Evolutionary conservation across 2,797 vertebrate genomes (phyloP).

Genomic region (Paedocypris micromegethes): DNA sequence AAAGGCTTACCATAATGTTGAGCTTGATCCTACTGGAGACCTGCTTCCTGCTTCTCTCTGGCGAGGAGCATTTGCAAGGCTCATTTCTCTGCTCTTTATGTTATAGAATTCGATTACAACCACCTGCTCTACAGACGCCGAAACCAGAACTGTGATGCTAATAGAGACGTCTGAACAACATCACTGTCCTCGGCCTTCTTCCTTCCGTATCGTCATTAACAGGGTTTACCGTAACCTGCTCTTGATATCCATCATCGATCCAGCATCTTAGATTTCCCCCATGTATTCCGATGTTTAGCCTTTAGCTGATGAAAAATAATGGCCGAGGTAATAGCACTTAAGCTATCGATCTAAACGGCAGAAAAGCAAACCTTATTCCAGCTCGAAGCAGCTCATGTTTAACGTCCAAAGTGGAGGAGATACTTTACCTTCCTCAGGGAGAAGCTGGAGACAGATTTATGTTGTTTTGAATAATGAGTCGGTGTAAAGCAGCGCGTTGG

Average conservation of each 20-base stretch:
- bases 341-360: not conserved
- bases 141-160: slow-evolving; percentile 9
- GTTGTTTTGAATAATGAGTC: not conserved
- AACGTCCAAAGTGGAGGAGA: not conserved
- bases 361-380: not conserved
- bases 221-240: not conserved
- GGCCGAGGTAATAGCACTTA: not conserved
- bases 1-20: too few species aligned
- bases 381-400: slow-evolving; percentile 10
- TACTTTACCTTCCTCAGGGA: slow-evolving; percentile 5
- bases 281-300: slow-evolving; percentile 2
- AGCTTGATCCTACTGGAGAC: too few species aligned
- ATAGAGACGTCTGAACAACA: slow-evolving; percentile 13
- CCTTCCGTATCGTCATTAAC: slow-evolving; percentile 4
- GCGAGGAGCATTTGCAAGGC: not conserved
- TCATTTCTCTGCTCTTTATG: slow-evolving; percentile 3
- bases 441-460: not conserved
- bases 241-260: not conserved
- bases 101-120: slow-evolving; percentile 10
- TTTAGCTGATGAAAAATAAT: slow-evolving; percentile 1
- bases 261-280: not conserved
- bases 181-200: not conserved
- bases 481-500: too few species aligned
- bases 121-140: too few species aligned
- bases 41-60: slow-evolving; percentile 1